Base-by-base conservation (phyloP, 2,888 invertebrate genomes). In the Carpatolechia fugitivella region DNA sequence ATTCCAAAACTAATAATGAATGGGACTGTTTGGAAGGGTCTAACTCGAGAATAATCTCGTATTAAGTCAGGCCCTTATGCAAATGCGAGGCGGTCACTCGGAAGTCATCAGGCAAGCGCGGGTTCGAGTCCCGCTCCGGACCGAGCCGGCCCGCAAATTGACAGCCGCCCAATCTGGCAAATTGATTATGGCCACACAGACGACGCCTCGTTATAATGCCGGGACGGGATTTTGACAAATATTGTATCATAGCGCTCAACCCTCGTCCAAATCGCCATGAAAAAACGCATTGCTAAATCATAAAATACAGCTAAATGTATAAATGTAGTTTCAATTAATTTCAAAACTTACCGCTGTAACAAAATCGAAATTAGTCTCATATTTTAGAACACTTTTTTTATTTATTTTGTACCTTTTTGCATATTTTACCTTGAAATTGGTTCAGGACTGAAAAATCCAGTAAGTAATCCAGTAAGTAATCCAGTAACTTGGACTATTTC, bases 1-100 rank as follows among this genome's bases (percentile, higher is more conserved):
- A 85, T 82, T 83, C 80, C 76, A 75, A 86, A 88, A 85, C 83
- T 85, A 84, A 83, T 82, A 87, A 85, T 78, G 78, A 82, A 83
- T 79, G 66, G 79, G 78, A 63, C 73, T 74, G 77, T 72, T 71
- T 65, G 73, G 71, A 69, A 71, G 72, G 64, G 75, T 69, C 77
- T 83, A 86, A 84, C 82, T 81, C 74, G 81, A 80, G 80, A 82
- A 83, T 88, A 87, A 89, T 88, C 82, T 81, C 82, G 78, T 84
- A 86, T 88, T 87, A 82, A 80, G 78, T 77, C 78, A 74, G 76
- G 78, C 82, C 88, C 83, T 89, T 88, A 88, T 89, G 88, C 88
- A 87, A 89, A 89, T 87, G 74, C 70, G 74, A 75, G 74, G 82
- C 86, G 86, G 87, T 85, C 86, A 87, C 78, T 87, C 84, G 87